Evolutionary conservation across 2,797 vertebrate genomes (phyloP), one percentile per base, ranked within the genome.

Genomic region (Thaleichthys pacificus): DNA sequence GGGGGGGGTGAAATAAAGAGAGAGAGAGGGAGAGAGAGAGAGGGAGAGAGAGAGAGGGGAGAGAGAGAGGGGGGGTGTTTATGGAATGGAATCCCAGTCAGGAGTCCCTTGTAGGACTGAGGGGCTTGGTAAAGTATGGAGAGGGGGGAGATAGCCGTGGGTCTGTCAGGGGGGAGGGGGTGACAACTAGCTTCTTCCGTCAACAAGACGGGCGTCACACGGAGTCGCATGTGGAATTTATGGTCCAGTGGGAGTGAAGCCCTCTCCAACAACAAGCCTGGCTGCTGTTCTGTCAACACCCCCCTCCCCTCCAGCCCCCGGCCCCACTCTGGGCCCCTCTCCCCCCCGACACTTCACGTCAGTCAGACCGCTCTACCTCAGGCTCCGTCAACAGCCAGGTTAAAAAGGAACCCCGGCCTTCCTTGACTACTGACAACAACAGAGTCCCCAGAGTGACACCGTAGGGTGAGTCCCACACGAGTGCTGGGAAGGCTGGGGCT

Each of bases 241-340:
- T 61, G 49, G 61, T 57, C 42, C 42, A 21, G 69, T n/a, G 14
- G 22, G 61, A 71, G 42, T 17, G 32, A 30, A 38, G 79, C 62
- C 77, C 83, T 73, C 84, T 82, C 84, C 82, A 76, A 84, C 79
- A 78, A 84, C 60, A 81, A 76, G 76, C 66, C 76, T 76, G 74
- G 69, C 76, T 83, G 78, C 74, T 77, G 38, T n/a, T 8, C 35
- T 38, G 35, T 69, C 57, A 38, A 61, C 68, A 47, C n/a, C 7
- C 51, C 64, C 19, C 64, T 19, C n/a, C 7, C 51, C 64, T 8
- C 64, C 68, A 47, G n/a, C n/a, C 3, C 51, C 38, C 19, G 21
- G 5, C 15, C 61, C 30, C 61, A 17, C 17, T 54, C 51, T n/a
- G 11, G 26, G 14, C 2, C 26, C 61, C 30, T 63, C 30, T 12